phyloP scores from a whole-genome alignment of 1,140 invertebrate species.

The Bombus terrestris region DNA sequence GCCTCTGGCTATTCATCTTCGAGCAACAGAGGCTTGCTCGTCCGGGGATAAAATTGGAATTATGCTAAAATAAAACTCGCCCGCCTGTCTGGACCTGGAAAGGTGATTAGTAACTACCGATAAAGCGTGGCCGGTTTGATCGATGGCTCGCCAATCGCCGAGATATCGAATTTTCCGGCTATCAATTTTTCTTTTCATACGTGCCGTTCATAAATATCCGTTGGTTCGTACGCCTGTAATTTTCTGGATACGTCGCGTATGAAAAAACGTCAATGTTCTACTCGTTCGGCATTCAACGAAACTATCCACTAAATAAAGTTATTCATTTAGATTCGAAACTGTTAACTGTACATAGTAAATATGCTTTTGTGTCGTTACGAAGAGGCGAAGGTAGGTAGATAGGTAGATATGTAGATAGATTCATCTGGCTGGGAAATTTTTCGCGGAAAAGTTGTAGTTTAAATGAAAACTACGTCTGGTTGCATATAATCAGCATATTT shows the following conservation, averaged over 20 bases:
- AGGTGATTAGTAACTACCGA: conserved; percentile 71
- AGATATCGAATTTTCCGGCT: conserved; percentile 1
- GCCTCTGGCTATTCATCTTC: conserved; percentile 11
- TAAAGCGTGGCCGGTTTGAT: conserved; percentile 62
- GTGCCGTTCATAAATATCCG: too few species aligned
- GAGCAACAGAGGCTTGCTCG: conserved; percentile 21
- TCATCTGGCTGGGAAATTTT: neutral
- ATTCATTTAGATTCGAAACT: too few species aligned
- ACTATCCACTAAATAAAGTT: too few species aligned
- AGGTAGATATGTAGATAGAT: too few species aligned
- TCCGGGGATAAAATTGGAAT: conserved; percentile 77
- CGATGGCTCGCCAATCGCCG: conserved; percentile 35
- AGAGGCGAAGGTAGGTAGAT: too few species aligned
- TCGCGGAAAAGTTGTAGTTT: neutral
- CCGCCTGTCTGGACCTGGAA: conserved; percentile 23
- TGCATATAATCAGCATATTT: neutral
- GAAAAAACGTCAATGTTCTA: too few species aligned
- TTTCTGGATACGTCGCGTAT: too few species aligned
- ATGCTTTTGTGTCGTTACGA: too few species aligned
- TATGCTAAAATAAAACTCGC: conserved; percentile 73
- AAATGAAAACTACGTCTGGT: neutral
- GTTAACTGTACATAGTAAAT: too few species aligned
- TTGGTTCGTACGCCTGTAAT: too few species aligned
- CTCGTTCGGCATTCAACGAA: too few species aligned
- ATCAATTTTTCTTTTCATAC: conserved; percentile 18